Conservation (phyloP, 2,113 vertebrate species). For the Carollia perspicillata region DNA sequence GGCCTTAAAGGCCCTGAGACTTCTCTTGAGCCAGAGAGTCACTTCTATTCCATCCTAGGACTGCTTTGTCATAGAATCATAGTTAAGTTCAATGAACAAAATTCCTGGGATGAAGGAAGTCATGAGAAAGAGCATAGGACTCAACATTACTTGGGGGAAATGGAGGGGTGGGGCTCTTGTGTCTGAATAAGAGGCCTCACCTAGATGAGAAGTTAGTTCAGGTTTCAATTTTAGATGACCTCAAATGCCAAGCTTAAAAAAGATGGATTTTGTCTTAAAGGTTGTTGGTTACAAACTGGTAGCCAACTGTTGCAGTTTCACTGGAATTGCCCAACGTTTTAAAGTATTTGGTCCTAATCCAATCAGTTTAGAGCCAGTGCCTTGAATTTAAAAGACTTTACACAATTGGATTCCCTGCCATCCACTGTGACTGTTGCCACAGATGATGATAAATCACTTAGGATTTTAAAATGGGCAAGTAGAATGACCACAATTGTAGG, state of each 20-base stretch:
- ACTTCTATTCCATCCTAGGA: not conserved
- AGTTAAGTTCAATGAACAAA: not conserved
- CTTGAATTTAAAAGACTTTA: not conserved
- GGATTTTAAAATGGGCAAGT: not conserved
- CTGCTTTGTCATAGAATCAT: not conserved
- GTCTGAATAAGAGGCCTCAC: not conserved
- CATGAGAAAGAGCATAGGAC: not conserved
- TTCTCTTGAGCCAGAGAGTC: not conserved
- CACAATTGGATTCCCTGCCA: not conserved
- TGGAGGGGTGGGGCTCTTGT: not conserved
- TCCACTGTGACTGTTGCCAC: not conserved
- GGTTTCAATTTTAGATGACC: not conserved
- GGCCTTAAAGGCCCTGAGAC: not conserved
- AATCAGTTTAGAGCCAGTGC: not conserved
- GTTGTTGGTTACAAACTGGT: not conserved
- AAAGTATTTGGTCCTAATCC: not conserved
- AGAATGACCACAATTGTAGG: not conserved
- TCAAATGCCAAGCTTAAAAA: not conserved
- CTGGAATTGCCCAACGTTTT: not conserved
- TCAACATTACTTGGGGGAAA: not conserved
- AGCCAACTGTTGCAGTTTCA: not conserved
- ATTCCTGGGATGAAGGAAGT: not conserved
- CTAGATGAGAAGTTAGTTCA: not conserved
- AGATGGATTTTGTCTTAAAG: not conserved
- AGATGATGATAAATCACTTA: constrained; percentile 3